phyloP scores from a whole-genome alignment of 2,113 vertebrate species.

The Pelusios castaneus region DNA sequence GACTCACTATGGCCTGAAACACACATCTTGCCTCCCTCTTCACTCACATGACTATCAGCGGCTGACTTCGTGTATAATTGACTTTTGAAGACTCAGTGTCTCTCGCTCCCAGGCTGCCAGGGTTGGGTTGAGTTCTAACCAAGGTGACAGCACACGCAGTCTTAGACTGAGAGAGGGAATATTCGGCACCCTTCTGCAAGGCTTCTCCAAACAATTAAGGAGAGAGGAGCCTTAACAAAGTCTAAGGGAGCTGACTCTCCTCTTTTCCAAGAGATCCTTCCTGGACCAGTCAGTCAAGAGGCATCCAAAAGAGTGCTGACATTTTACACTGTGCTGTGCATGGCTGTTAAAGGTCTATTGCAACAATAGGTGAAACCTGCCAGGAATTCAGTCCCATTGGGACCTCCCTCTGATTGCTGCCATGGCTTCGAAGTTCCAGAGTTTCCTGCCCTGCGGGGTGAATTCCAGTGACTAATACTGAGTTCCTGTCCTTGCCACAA shows the following conservation, averaged over 20 bases:
- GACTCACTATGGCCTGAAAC: not conserved
- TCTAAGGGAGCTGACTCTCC: not conserved
- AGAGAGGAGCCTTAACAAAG: not conserved
- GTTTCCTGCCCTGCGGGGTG: not conserved
- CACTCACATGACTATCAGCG: too few species aligned
- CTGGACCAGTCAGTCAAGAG: not conserved
- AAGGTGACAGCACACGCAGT: not conserved
- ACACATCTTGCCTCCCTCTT: too few species aligned
- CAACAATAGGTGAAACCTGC: not conserved
- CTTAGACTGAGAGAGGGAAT: not conserved
- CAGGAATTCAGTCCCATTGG: not conserved
- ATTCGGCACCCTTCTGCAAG: not conserved
- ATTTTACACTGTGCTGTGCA: not conserved
- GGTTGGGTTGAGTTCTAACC: not conserved
- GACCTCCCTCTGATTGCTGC: not conserved
- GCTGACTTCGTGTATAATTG: too few species aligned
- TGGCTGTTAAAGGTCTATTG: not conserved
- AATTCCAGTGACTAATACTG: not conserved
- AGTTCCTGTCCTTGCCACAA: not conserved
- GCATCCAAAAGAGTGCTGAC: not conserved
- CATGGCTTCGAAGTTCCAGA: not conserved
- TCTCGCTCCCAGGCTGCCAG: not conserved
- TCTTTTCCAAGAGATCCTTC: not conserved
- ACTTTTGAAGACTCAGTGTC: not conserved
- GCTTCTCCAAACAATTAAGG: not conserved